Evolutionary conservation across 2,888 invertebrate genomes (phyloP), one percentile per base, ranked within the genome.

Genomic region (Drosophila parthenogenetica): DNA sequence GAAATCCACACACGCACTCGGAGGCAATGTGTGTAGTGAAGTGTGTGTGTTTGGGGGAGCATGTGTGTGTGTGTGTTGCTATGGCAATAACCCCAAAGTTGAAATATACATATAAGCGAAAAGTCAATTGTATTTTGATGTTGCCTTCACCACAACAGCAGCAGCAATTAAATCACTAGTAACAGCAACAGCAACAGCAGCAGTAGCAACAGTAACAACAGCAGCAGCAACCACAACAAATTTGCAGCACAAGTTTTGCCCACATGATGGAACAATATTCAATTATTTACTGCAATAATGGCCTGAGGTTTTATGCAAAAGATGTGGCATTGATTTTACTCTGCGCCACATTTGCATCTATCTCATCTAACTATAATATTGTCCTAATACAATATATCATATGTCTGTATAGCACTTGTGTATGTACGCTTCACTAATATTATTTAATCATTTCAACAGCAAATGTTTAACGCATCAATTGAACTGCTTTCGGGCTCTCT

Each of bases 81-180:
- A 64, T 64, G 63, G 61, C 73, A 78, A 68, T 64, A 84, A 82
- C 73, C 84, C 73, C 80, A 76, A 85, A 79, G 70, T 85, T 86
- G 71, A 77, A 69, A 77, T 83, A 40, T 48, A 50, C 42, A 75
- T 85, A 74, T 80, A 79, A 81, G 73, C 72, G 77, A 82, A 87
- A 84, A 87, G 84, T 85, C 87, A 85, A 85, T 87, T 85, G 84
- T 77, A 74, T 85, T 85, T 87, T 85, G 81, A 79, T 87, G 85
- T 75, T 73, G 73, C 49, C 63, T 46, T 37, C 25, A 51, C 77
- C 64, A 32, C 75, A 73, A 69, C 68, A 75, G 46, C 61, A 50
- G 22, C 51, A 60, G n/a, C 62, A 77, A 17, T 64, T 51, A 7
- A 39, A 63, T 2, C 22, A 58, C 29, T 53, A 68, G 22, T 45